Evolutionary conservation across 2,888 invertebrate genomes (phyloP).

Genomic region (Taphrorychus bicolor): DNA sequence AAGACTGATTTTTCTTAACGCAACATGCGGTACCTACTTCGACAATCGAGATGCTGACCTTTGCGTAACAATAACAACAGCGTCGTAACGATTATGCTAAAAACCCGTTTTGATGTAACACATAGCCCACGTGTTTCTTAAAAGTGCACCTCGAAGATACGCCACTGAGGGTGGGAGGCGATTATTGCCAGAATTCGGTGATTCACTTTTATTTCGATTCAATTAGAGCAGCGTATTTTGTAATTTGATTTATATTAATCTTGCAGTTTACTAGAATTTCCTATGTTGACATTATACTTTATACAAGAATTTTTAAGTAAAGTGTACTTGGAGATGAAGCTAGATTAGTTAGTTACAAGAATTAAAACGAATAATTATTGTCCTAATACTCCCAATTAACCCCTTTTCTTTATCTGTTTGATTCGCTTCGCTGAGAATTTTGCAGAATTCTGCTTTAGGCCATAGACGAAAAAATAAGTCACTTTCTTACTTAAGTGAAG

Average conservation of each 20-base stretch:
- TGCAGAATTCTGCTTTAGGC: not conserved
- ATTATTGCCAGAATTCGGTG: slow-evolving; percentile 7
- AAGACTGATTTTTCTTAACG: not conserved
- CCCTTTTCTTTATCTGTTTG: too few relatives aligned
- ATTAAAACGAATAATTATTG: not conserved
- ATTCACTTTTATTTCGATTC: slow-evolving; percentile 34
- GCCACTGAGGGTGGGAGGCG: slow-evolving; percentile 15
- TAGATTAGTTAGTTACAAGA: not conserved
- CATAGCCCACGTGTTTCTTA: slow-evolving; percentile 22
- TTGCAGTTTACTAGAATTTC: too few relatives aligned
- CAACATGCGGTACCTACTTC: not conserved
- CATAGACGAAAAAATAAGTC: too few relatives aligned
- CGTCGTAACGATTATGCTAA: slow-evolving; percentile 13
- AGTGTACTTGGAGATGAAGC: not conserved
- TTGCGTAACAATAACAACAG: slow-evolving; percentile 17
- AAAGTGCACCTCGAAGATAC: slow-evolving; percentile 2
- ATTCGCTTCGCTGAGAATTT: not conserved
- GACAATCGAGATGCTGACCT: slow-evolving; percentile 26
- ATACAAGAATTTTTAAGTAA: not conserved
- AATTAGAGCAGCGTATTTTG: too few relatives aligned
- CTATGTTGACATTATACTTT: not conserved
- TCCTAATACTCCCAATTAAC: too few relatives aligned
- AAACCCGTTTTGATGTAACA: slow-evolving; percentile 1
- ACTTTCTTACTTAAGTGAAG: too few relatives aligned
- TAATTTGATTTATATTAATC: too few relatives aligned